These are phyloP conservation scores for Episyrphus balteatus DNA, from an alignment of 1,140 invertebrate genomes.

Conservation along the genomic window DNA sequence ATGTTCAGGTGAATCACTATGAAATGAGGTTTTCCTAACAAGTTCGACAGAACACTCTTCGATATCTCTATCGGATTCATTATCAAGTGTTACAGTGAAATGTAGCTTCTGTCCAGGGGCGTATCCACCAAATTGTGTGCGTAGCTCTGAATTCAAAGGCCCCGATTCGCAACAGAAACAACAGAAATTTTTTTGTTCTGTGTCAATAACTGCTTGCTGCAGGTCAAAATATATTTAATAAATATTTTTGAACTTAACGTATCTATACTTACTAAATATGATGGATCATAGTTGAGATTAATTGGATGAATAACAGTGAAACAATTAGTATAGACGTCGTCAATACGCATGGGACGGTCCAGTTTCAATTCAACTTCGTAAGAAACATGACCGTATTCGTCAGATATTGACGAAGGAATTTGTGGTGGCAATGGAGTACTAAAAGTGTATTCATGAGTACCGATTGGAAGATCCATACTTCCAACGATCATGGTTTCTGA, in stretches of 20 bases:
- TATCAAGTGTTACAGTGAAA: conserved; percentile 18
- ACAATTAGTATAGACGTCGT: conserved; percentile 51
- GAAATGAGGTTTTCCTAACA: too few relatives aligned
- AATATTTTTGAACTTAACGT: not conserved
- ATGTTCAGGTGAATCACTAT: too few relatives aligned
- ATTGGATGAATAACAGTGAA: conserved; percentile 56
- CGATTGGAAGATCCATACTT: conserved; percentile 15
- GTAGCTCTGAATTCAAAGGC: conserved; percentile 15
- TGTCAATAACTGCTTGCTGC: not conserved
- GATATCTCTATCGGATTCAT: conserved; percentile 13
- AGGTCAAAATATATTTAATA: not conserved
- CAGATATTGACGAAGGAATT: conserved; percentile 54
- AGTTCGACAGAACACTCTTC: too few relatives aligned
- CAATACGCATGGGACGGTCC: conserved; percentile 59
- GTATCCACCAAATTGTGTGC: conserved; percentile 26
- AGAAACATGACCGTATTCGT: conserved; percentile 48
- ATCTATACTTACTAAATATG: not conserved
- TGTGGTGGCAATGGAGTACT: conserved; percentile 35
- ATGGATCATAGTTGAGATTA: conserved; percentile 48
- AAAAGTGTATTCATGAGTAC: not conserved
- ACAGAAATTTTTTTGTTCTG: conserved; percentile 14
- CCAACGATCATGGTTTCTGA: not conserved
- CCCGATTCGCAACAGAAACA: conserved; percentile 30
- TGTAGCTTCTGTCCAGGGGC: conserved; percentile 23
- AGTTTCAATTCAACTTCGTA: conserved; percentile 51